Conservation (phyloP, 2,888 invertebrate genomes). For the Pecten maximus region DNA sequence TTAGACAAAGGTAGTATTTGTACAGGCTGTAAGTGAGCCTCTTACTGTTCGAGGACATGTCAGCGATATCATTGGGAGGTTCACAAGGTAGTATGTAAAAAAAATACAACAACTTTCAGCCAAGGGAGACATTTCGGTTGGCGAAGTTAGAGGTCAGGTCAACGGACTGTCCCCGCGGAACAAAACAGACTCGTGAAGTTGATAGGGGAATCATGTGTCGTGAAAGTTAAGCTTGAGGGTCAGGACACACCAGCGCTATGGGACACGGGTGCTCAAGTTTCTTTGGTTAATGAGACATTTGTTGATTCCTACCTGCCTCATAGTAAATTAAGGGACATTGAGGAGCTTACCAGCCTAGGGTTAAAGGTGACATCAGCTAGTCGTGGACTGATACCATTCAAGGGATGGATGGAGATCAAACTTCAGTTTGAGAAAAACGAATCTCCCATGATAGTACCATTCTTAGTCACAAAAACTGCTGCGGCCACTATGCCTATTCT, state of each 20-base stretch:
- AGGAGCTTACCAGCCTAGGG: slow-evolving; percentile 34
- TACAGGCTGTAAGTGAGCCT: slow-evolving; percentile 8
- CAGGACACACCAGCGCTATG: slow-evolving; percentile 27
- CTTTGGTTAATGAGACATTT: slow-evolving; percentile 39
- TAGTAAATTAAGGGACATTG: not conserved
- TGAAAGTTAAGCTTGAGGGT: not conserved
- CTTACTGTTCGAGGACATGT: slow-evolving; percentile 32
- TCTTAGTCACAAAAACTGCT: slow-evolving; percentile 35
- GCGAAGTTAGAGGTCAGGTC: not conserved
- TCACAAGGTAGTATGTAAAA: not conserved
- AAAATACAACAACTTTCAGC: not conserved
- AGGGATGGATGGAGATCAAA: slow-evolving; percentile 44
- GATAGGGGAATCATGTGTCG: slow-evolving; percentile 37
- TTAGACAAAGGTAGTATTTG: not conserved
- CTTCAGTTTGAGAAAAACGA: not conserved
- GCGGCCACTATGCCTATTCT: slow-evolving; percentile 36
- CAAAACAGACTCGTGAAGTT: slow-evolving; percentile 38
- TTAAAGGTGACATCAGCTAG: slow-evolving; percentile 41
- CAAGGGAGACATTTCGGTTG: not conserved
- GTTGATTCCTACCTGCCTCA: slow-evolving; percentile 23
- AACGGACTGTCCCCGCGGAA: not conserved
- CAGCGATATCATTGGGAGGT: not conserved
- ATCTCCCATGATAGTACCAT: slow-evolving; percentile 40
- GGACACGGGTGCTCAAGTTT: slow-evolving; percentile 52
- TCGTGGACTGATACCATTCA: slow-evolving; percentile 39